phyloP scores from a whole-genome alignment of 1,140 invertebrate genomes.

The Micrasema longulum region DNA sequence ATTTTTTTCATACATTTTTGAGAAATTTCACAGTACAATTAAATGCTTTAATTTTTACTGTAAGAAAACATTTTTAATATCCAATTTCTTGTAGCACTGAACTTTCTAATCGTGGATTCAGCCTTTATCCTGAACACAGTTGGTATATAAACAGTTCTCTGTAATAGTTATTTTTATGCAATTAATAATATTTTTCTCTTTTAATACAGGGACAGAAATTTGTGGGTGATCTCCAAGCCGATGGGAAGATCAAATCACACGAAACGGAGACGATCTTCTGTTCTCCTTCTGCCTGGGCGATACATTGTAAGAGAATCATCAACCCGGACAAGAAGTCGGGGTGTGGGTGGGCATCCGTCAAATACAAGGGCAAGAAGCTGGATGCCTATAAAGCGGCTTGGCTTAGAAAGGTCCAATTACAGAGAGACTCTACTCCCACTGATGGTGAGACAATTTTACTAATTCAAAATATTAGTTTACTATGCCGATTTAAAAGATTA shows the following conservation, averaged over 20 bases:
- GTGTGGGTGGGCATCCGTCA: constrained; percentile 89
- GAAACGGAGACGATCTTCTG: constrained; percentile 89
- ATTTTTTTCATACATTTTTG: too few relatives aligned
- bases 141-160: too few relatives aligned
- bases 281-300: constrained; percentile 93
- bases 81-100: too few relatives aligned
- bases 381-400: constrained; percentile 89
- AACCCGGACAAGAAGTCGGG: constrained; percentile 93
- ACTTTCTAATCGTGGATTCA: too few relatives aligned
- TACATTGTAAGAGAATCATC: constrained; percentile 90
- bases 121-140: too few relatives aligned
- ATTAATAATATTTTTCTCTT: constrained; percentile 36
- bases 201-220: constrained; percentile 84
- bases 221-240: constrained; percentile 84
- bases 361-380: constrained; percentile 87
- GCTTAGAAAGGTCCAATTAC: constrained; percentile 77
- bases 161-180: too few relatives aligned
- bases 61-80: too few relatives aligned
- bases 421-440: constrained; percentile 63
- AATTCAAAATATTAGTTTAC: too few relatives aligned
- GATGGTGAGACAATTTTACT: too few relatives aligned
- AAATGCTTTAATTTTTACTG: too few relatives aligned
- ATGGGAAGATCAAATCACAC: constrained; percentile 90
- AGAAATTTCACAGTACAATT: too few relatives aligned
- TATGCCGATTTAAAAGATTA: too few relatives aligned